These are phyloP conservation scores for Limanda limanda DNA, from an alignment of 2,113 vertebrate genomes.

Conservation along the genomic window DNA sequence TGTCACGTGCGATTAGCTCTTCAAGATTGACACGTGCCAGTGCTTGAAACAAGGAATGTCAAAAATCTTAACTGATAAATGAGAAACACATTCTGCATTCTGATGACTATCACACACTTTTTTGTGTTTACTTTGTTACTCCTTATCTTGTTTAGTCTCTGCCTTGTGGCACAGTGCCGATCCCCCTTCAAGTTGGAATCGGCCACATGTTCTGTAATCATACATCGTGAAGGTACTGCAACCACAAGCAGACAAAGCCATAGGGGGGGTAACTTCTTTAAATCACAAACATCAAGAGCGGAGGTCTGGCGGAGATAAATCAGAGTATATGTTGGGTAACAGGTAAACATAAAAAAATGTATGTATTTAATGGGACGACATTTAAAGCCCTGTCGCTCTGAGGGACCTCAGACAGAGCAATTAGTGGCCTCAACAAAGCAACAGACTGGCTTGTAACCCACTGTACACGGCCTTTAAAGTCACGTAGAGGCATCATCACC, in stretches of 20 bases:
- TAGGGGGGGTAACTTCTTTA: no score
- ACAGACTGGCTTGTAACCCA: slow-evolving; percentile 25
- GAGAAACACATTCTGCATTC: not conserved
- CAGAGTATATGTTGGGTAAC: not conserved
- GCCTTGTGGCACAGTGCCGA: not conserved
- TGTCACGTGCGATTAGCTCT: not conserved
- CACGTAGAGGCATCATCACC: slow-evolving; percentile 28
- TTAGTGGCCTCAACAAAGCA: slow-evolving; percentile 47
- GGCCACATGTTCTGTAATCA: not conserved
- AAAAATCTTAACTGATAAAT: slow-evolving; percentile 31
- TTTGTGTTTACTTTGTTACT: not conserved
- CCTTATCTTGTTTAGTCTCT: slow-evolving; percentile 8
- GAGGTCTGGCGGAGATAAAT: not conserved
- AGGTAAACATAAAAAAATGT: slow-evolving; percentile 4
- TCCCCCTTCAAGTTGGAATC: not conserved
- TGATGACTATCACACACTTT: slow-evolving; percentile 7
- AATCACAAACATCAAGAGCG: not conserved
- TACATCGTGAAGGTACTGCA: not conserved
- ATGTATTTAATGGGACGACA: slow-evolving; percentile 1
- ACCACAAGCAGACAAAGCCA: not conserved
- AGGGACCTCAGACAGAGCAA: slow-evolving; percentile 22
- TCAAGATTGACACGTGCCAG: not conserved
- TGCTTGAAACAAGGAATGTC: slow-evolving; percentile 1
- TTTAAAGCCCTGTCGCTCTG: slow-evolving; percentile 14
- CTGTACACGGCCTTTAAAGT: slow-evolving; percentile 45